Evolutionary conservation across 2,888 invertebrate genomes (phyloP), one percentile per base, ranked within the genome.

Genomic region (Merodon equestris): DNA sequence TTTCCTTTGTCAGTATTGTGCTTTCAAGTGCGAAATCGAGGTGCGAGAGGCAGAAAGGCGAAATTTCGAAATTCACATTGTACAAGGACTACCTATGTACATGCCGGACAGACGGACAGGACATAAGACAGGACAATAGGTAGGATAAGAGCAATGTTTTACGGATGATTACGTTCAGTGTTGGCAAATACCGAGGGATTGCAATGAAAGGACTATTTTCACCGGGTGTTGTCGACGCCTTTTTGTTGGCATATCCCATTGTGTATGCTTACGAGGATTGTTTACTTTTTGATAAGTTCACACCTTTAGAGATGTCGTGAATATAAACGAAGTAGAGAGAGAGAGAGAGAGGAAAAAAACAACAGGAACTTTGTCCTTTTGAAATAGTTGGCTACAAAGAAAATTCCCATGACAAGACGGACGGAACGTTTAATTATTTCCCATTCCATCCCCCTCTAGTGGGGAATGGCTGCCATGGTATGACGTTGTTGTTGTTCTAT

Each of bases 271-370:
- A 58, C n/a, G n/a, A n/a, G n/a, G n/a, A n/a, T 79, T 79, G 73
- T 79, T 73, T 73, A 79, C 67, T 63, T 73, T 68, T 79, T 72
- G 44, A 79, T 79, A 68, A 73, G 63, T 79, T 79, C 77, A 73
- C 77, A 79, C 73, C 68, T 79, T 48, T 38, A 50, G 19, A 10
- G 47, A 57, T 12, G 58, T 14, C 45, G 61, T 27, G 34, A 34
- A 27, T 27, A 27, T 7, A 27, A 27, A 27, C 27, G 7, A n/a
- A n/a, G n/a, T n/a, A 27, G 27, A 27, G 7, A 7, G 7, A 7
- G 7, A 27, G 2, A 7, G 27, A 27, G 7, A 27, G 27, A 7
- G 3, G 7, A 27, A 40, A n/a, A 40, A 40, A 10, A n/a, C 2
- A 40, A 18, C 9, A 45, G 51, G 57, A 42, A 54, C 13, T 47